These are phyloP conservation scores for Peromyscus melanophrys DNA, from an alignment of 2,797 vertebrate species.

Conservation along the genomic window DNA sequence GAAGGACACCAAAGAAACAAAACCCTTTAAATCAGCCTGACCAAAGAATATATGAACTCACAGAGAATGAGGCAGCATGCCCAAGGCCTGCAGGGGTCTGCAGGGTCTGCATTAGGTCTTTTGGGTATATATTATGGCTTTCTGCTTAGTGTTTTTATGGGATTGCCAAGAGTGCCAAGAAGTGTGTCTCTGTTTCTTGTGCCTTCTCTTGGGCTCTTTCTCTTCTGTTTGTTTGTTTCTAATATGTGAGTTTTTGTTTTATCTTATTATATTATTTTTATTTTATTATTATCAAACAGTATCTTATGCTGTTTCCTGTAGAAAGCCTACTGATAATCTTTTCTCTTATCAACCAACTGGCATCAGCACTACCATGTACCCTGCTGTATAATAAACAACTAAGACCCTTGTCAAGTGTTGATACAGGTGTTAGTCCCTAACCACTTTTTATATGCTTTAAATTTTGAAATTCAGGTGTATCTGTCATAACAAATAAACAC, in stretches of 20 bases:
- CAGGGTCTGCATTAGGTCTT: neutral
- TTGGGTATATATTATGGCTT: neutral
- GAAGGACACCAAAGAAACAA: neutral
- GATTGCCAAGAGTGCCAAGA: neutral
- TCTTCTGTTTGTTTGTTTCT: neutral
- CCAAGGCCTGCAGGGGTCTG: neutral
- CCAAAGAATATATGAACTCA: neutral
- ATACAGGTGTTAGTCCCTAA: conserved; percentile 93
- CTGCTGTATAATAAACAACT: conserved; percentile 94
- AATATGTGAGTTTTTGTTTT: neutral
- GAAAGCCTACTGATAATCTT: conserved; percentile 94
- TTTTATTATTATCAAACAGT: conserved; percentile 85
- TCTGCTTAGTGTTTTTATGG: neutral
- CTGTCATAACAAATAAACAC: conserved; percentile 97
- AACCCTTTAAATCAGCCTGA: neutral
- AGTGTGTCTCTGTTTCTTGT: neutral
- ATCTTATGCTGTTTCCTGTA: conserved; percentile 93
- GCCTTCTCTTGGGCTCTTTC: neutral
- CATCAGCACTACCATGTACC: conserved; percentile 93
- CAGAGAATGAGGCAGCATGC: neutral
- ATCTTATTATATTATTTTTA: neutral
- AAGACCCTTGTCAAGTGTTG: conserved; percentile 94
- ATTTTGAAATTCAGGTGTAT: conserved; percentile 95
- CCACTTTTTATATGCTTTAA: conserved; percentile 96
- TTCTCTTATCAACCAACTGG: conserved; percentile 91